Conservation (phyloP, 2,888 invertebrate species). For the Magallana nippona region DNA sequence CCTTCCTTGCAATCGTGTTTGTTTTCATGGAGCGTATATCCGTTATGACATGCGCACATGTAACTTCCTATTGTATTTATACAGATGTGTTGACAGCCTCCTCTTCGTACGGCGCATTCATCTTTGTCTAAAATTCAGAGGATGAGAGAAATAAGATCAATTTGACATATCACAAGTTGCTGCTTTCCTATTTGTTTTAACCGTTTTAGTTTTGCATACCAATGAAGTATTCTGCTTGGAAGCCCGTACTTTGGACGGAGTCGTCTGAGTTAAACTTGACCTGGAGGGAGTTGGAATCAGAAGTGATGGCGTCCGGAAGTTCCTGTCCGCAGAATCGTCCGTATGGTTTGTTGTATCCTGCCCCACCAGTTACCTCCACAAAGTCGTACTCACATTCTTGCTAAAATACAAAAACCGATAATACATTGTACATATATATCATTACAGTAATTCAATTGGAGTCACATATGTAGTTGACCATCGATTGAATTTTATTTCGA, state of each 20-base stretch:
- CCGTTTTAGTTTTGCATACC: constrained; percentile 81
- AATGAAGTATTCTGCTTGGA: constrained; percentile 95
- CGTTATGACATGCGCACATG: constrained; percentile 95
- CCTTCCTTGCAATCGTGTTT: constrained; percentile 97
- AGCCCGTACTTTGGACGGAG: constrained; percentile 96
- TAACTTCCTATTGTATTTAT: constrained; percentile 95
- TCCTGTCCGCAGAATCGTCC: constrained; percentile 89
- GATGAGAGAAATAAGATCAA: too few species aligned
- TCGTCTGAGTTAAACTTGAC: constrained; percentile 96
- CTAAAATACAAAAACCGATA: constrained; percentile 73
- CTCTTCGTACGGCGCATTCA: constrained; percentile 96
- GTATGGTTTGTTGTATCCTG: constrained; percentile 88
- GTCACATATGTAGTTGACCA: too few species aligned
- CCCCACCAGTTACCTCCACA: constrained; percentile 88
- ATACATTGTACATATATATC: too few species aligned
- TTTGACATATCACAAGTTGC: too few species aligned
- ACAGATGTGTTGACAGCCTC: constrained; percentile 98
- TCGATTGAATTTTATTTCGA: too few species aligned
- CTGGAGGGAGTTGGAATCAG: constrained; percentile 93
- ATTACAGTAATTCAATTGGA: too few species aligned
- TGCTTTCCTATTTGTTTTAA: too few species aligned
- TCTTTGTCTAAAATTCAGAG: constrained; percentile 87
- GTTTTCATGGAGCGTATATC: constrained; percentile 95
- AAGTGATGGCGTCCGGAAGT: constrained; percentile 92
- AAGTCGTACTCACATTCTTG: constrained; percentile 98